These are phyloP conservation scores for Melanostigma gelatinosum DNA, from an alignment of 2,113 vertebrate species.

Conservation along the genomic window DNA sequence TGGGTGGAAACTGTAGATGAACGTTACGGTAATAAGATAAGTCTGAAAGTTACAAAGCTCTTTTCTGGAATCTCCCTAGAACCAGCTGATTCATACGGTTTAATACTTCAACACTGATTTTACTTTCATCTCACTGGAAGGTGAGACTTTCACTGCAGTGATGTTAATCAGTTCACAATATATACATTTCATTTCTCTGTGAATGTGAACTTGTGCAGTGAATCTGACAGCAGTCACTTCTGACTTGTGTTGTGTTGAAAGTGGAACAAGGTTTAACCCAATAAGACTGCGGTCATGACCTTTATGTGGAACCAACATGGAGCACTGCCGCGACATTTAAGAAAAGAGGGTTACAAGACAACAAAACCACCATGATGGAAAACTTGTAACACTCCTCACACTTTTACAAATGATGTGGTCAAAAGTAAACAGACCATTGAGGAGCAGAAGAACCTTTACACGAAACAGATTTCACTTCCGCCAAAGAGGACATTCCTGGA, in stretches of 20 bases:
- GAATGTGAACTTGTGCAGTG: not conserved
- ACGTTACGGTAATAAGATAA: not conserved
- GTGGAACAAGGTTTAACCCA: not conserved
- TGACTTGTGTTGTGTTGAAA: not conserved
- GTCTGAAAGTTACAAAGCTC: not conserved
- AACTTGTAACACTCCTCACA: not conserved
- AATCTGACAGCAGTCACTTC: not conserved
- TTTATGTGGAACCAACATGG: not conserved
- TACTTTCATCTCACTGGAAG: not conserved
- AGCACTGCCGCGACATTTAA: not conserved
- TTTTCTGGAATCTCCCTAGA: not conserved
- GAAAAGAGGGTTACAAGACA: not conserved
- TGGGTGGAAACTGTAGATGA: not conserved
- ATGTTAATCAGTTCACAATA: not conserved
- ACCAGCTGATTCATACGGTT: not conserved
- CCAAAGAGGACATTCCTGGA: not conserved
- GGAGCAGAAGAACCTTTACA: slow-evolving; percentile 9
- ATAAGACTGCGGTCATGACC: not conserved
- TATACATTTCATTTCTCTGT: not conserved
- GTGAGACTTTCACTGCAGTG: too few species aligned
- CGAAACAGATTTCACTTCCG: not conserved
- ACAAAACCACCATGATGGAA: not conserved
- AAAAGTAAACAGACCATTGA: slow-evolving; percentile 6
- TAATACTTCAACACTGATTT: not conserved
- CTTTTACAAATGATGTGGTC: not conserved